phyloP scores from a whole-genome alignment of 2,113 vertebrate genomes.

The Eptesicus fuscus region DNA sequence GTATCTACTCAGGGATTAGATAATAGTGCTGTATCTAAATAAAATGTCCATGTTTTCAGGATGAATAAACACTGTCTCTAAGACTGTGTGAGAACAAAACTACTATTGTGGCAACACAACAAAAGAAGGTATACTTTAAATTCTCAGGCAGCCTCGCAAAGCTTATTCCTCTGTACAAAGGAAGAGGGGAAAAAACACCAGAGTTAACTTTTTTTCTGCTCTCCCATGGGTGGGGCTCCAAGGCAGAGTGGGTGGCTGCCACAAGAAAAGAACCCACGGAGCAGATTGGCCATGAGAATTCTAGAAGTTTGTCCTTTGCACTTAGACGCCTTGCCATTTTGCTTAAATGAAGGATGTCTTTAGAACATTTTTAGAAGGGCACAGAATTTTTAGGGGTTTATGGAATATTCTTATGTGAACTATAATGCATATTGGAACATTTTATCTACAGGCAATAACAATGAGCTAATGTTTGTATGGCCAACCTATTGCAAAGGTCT shows the following conservation, averaged over 20 bases:
- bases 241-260: constrained; percentile 66
- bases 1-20: neutral
- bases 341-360: constrained; percentile 64
- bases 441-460: neutral
- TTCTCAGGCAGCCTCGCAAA: constrained; percentile 45
- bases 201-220: constrained; percentile 64
- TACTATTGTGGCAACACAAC: neutral
- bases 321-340: constrained; percentile 76
- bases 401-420: constrained; percentile 32
- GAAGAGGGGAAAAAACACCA: neutral
- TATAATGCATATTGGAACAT: neutral
- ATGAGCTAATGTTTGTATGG: neutral
- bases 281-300: constrained; percentile 75
- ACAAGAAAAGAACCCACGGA: constrained; percentile 68
- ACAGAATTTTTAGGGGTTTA: constrained; percentile 64
- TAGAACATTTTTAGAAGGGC: constrained; percentile 69
- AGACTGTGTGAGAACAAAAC: constrained; percentile 20
- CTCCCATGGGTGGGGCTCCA: constrained; percentile 51
- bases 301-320: constrained; percentile 75
- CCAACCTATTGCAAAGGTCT: neutral
- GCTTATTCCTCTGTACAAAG: constrained; percentile 55
- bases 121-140: constrained; percentile 47
- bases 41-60: neutral
- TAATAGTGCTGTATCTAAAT: neutral
- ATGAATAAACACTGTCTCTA: constrained; percentile 6